Evolutionary conservation across 2,113 vertebrate genomes (phyloP).

Genomic region (Triplophysa tibetana): DNA sequence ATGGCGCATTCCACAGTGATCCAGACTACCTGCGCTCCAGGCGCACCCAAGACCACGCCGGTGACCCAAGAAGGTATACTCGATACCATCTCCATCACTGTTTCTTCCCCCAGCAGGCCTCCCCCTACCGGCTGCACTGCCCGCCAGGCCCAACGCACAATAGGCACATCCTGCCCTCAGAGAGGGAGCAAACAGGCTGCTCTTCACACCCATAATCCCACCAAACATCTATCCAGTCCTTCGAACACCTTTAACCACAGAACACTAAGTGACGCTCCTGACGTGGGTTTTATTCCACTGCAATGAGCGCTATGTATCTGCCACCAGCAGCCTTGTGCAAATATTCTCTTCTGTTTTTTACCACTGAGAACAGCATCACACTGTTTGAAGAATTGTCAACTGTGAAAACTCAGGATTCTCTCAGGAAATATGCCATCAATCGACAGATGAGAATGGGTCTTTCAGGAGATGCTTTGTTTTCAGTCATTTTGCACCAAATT

Average conservation of each 20-base stretch:
- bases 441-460: constrained; percentile 7
- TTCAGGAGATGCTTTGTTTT: constrained; percentile 23
- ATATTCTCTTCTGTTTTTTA: background rate
- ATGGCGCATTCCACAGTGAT: constrained; percentile 63
- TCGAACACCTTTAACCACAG: constrained; percentile 61
- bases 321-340: constrained; percentile 4
- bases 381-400: constrained; percentile 14
- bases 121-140: constrained; percentile 50
- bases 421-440: constrained; percentile 46
- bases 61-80: constrained; percentile 52
- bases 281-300: constrained; percentile 58
- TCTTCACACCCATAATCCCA: constrained; percentile 65
- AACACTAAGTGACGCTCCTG: constrained; percentile 49
- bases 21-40: constrained; percentile 59
- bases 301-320: constrained; percentile 49
- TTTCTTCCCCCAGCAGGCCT: constrained; percentile 32
- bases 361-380: constrained; percentile 1
- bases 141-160: background rate
- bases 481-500: constrained; percentile 4
- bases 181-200: constrained; percentile 60
- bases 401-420: constrained; percentile 55
- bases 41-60: constrained; percentile 65
- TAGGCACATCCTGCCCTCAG: constrained; percentile 43
- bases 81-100: constrained; percentile 34
- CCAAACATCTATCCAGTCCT: constrained; percentile 66